Conservation (phyloP, 2,797 vertebrate genomes). For the Apogon hyalosoma region DNA sequence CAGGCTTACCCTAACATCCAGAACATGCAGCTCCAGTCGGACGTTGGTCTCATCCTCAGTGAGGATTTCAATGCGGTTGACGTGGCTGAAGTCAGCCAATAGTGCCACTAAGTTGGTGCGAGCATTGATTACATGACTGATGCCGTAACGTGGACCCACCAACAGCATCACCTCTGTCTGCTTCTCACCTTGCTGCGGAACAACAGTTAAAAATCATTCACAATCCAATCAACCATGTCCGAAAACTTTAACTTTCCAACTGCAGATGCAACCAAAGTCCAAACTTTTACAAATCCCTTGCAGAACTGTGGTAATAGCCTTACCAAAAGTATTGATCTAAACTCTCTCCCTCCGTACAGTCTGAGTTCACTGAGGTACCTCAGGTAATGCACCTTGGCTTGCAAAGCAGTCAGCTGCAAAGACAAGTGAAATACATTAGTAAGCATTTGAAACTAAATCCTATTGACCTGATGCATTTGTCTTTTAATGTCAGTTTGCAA, state of each 20-base stretch:
- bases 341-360: slow-evolving; percentile 95
- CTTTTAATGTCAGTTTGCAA: slow-evolving; percentile 42
- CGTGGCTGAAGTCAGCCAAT: slow-evolving; percentile 97
- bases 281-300: neutral
- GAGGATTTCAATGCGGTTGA: slow-evolving; percentile 98
- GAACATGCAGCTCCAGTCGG: slow-evolving; percentile 94
- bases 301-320: slow-evolving; percentile 44
- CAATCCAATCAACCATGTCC: neutral
- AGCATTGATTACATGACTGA: slow-evolving; percentile 97
- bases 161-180: slow-evolving; percentile 94
- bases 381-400: slow-evolving; percentile 98
- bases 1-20: slow-evolving; percentile 92
- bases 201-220: neutral
- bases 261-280: neutral
- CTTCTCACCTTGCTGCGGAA: slow-evolving; percentile 91
- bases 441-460: slow-evolving; percentile 35
- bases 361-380: slow-evolving; percentile 97
- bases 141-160: slow-evolving; percentile 95
- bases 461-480: slow-evolving; percentile 31
- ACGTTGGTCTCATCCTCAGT: slow-evolving; percentile 93
- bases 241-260: neutral
- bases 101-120: slow-evolving; percentile 97
- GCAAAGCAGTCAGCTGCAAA: slow-evolving; percentile 92
- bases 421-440: slow-evolving; percentile 37
- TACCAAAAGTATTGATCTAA: slow-evolving; percentile 95